A percentile compares a stretch with the other conserved stretches of the same genome.
Conservation (phyloP, 2,888 invertebrate genomes). For the Brachyopa scutellaris region DNA sequence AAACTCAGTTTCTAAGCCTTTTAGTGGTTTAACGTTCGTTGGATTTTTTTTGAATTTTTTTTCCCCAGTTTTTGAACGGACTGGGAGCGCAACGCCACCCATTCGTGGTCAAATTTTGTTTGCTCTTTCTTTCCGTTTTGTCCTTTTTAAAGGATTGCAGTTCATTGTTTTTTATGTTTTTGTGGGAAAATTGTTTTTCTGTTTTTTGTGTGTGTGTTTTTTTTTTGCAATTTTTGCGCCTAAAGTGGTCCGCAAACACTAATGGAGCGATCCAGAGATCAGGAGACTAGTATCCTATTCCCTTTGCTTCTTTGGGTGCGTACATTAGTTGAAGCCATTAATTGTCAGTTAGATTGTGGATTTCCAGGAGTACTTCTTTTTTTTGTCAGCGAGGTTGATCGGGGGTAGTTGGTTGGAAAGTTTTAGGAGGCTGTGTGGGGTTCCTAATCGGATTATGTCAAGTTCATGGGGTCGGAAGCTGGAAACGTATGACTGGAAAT, state of each 20-base stretch:
- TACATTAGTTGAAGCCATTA: not conserved
- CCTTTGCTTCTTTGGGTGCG: not conserved
- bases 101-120: too few relatives aligned
- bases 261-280: constrained; percentile 32
- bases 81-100: too few relatives aligned
- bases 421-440: not conserved
- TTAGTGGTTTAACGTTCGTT: constrained; percentile 41
- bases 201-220: constrained; percentile 3
- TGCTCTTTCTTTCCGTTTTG: not conserved
- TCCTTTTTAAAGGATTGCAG: constrained; percentile 3
- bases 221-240: constrained; percentile 14
- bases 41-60: not conserved
- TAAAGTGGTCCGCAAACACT: constrained; percentile 47
- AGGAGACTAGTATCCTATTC: constrained; percentile 11
- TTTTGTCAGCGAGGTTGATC: not conserved
- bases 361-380: too few relatives aligned
- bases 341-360: not conserved
- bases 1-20: constrained; percentile 39
- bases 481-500: too few relatives aligned
- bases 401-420: not conserved
- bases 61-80: not conserved
- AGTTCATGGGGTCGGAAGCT: not conserved
- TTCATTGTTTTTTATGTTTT: not conserved
- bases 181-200: constrained; percentile 33
- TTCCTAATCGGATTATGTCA: constrained; percentile 2